A percentile compares a stretch with the other conserved stretches of the same genome.
Evolutionary conservation across 2,113 vertebrate species (phyloP).

Genomic region (Psittacus erithacus): DNA sequence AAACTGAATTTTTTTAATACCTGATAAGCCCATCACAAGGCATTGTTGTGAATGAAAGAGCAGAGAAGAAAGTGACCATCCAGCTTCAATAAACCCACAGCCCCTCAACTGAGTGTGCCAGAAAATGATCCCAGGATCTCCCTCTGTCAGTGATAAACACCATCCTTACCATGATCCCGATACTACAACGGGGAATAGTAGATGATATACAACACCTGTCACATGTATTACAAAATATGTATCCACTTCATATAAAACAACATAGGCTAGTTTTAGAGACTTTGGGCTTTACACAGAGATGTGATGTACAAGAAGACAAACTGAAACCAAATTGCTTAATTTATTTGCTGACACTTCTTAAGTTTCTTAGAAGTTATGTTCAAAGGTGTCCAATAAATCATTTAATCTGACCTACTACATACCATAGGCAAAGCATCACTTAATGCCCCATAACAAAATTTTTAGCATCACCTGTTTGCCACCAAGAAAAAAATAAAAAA

Average conservation of each 20-base stretch:
- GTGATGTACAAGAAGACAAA: not conserved
- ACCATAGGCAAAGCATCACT: not conserved
- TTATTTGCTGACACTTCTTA: not conserved
- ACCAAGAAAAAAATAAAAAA: not conserved
- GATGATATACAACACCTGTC: not conserved
- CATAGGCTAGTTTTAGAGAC: not conserved
- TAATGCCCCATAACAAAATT: not conserved
- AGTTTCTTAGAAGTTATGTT: not conserved
- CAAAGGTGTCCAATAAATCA: not conserved
- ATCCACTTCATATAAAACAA: not conserved
- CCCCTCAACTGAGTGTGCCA: not conserved
- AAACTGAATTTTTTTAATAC: not conserved
- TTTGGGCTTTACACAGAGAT: not conserved
- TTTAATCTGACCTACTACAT: not conserved
- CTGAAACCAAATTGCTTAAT: not conserved
- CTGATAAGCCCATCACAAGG: not conserved
- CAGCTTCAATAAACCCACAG: not conserved
- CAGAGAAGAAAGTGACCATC: not conserved
- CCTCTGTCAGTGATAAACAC: not conserved
- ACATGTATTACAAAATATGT: not conserved
- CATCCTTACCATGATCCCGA: not conserved
- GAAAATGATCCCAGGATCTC: not conserved
- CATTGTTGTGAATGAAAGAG: not conserved
- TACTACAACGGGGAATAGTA: not conserved
- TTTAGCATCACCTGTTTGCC: not conserved